phyloP scores from a whole-genome alignment of 2,888 invertebrate species.

The Trissolcus brochymenae region DNA sequence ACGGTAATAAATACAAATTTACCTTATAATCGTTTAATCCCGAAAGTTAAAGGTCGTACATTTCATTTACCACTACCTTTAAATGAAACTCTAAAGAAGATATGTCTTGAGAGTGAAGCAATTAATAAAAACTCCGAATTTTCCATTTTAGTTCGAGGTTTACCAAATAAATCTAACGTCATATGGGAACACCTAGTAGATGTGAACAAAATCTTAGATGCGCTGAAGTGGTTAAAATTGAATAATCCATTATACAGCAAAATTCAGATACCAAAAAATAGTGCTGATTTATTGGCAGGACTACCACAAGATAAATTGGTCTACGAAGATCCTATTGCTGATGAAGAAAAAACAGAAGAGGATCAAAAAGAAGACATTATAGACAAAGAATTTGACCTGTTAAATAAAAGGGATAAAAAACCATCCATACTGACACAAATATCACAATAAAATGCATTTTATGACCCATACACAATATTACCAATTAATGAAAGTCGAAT shows the following conservation, averaged over 20 bases:
- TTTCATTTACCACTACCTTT: not conserved
- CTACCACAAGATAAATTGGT: conserved; percentile 1
- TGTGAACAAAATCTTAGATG: not conserved
- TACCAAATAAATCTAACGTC: not conserved
- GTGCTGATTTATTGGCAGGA: not conserved
- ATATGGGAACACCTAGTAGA: not conserved
- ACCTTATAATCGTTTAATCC: not conserved
- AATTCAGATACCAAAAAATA: not conserved
- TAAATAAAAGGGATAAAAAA: not conserved
- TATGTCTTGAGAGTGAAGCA: not conserved
- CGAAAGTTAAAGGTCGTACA: conserved; percentile 1
- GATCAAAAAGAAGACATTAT: not conserved
- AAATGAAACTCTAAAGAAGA: not conserved
- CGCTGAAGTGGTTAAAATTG: not conserved
- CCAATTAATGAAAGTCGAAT: conserved; percentile 14
- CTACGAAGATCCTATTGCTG: not conserved
- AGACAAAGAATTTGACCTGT: not conserved
- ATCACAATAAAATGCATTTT: conserved; percentile 33
- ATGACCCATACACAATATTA: conserved; percentile 52
- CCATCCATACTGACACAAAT: not conserved
- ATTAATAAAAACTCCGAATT: not conserved
- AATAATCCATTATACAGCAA: conserved; percentile 1
- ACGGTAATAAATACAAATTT: too few relatives aligned
- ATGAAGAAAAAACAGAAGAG: not conserved
- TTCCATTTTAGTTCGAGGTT: not conserved